Percentiles rank a stretch among this genome's conserved stretches.
These are phyloP conservation scores for Pristionchus entomophagus DNA, from an alignment of 2,888 invertebrate species.

Conservation along the genomic window DNA sequence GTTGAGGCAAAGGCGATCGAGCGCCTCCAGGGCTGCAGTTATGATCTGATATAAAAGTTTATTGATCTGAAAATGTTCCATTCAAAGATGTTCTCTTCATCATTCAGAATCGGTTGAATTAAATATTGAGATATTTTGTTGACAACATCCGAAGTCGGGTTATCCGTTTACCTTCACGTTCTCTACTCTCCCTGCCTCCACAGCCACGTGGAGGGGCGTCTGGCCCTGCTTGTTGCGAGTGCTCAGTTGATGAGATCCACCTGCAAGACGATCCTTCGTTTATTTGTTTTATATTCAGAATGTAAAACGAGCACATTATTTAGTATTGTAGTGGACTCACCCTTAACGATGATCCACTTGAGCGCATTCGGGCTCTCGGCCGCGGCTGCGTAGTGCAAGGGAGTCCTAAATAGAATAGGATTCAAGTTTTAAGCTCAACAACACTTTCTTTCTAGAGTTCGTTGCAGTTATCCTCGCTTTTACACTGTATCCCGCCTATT, in stretches of 20 bases:
- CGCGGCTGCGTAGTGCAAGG: neutral
- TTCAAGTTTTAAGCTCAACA: too few relatives aligned
- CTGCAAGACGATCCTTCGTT: neutral
- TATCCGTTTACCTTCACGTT: slow-evolving; percentile 52
- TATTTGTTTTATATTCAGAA: neutral
- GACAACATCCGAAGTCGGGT: neutral
- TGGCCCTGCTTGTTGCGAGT: slow-evolving; percentile 56
- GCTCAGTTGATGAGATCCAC: neutral
- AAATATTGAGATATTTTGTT: too few relatives aligned
- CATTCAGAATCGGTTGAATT: too few relatives aligned
- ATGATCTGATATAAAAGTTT: neutral
- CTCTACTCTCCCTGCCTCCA: slow-evolving; percentile 62
- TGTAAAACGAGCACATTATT: neutral
- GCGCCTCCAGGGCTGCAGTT: neutral
- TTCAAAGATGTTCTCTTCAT: too few relatives aligned
- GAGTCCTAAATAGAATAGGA: neutral
- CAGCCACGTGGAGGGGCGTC: slow-evolving; percentile 66
- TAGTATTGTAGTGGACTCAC: neutral
- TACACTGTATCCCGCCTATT: too few relatives aligned
- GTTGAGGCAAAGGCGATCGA: slow-evolving; percentile 12
- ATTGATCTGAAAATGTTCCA: too few relatives aligned
- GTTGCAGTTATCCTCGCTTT: too few relatives aligned
- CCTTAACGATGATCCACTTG: neutral
- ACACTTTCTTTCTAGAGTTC: too few relatives aligned
- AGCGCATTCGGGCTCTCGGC: neutral